Base-by-base conservation (phyloP, 2,888 invertebrate genomes). In the Eudemis profundana region DNA sequence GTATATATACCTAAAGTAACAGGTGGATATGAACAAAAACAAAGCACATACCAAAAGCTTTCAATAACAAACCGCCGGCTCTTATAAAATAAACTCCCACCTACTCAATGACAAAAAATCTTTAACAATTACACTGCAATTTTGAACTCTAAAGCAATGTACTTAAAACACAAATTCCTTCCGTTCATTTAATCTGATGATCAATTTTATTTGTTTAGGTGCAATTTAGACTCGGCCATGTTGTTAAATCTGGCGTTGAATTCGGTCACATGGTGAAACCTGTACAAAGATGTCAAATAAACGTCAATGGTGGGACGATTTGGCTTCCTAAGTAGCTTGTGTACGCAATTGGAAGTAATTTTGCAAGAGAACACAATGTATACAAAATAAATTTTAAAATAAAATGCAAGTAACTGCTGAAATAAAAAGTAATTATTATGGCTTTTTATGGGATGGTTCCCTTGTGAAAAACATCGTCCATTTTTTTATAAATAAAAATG, bases 261-360 rank as follows among this genome's bases (percentile, higher is more conserved):
- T 19, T 44, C 19, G 19, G 8, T 19, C 17, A 46, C 21, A 27
- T 14, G 10, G 14, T 3, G 47, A 47, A 47, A 47, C 47, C 47
- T 47, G 23, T 47, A n/a, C 8, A 33, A 0, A 47, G 14, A 23
- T 47, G 8, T 23, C 23, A 46, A 23, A 4, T 44, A 8, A 17
- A 42, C 15, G 15, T 42, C 42, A 42, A 42, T 42, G 42, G 42
- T 1, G 10, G 44, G 17, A 12, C 12, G 19, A 19, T 12, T 47
- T 47, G 47, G 47, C 47, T 47, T 47, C 47, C 47, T 47, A 47
- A 47, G 47, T n/a, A 23, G 47, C 23, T 47, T 47, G 7, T n/a
- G n/a, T 7, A 12, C 5, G 12, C 21, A 21, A 10, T 4, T 17
- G 4, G 10, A 10, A 8, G 33, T 33, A 27, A 27, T 27, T 4